phyloP scores from a whole-genome alignment of 2,113 vertebrate species.

The Menura novaehollandiae region DNA sequence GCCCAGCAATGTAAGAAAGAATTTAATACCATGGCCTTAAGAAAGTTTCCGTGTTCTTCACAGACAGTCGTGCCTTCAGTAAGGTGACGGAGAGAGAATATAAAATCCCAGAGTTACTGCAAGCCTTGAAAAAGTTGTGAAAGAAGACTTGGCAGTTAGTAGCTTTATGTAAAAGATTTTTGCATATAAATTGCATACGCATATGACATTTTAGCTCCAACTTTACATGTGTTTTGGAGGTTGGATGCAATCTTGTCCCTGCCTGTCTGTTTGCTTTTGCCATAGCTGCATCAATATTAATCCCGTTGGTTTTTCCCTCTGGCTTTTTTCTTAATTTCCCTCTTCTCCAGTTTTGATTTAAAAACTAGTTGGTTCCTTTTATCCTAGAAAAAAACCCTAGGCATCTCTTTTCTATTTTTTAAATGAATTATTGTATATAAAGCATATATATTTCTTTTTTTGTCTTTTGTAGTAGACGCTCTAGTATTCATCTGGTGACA shows the following conservation, averaged over 20 bases:
- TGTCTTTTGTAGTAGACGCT: background rate
- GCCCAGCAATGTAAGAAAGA: constrained; percentile 54
- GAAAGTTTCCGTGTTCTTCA: constrained; percentile 67
- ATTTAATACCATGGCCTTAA: constrained; percentile 68
- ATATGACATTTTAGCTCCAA: constrained; percentile 76
- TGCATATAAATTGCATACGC: constrained; percentile 79
- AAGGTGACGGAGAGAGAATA: constrained; percentile 64
- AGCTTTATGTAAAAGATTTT: constrained; percentile 68
- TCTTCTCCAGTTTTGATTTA: constrained; percentile 8
- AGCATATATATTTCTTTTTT: background rate
- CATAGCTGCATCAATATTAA: constrained; percentile 65
- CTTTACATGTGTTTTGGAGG: constrained; percentile 75
- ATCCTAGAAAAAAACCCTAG: background rate
- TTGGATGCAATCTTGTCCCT: constrained; percentile 69
- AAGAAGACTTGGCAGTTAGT: constrained; percentile 71
- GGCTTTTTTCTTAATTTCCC: constrained; percentile 27
- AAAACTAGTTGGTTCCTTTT: background rate
- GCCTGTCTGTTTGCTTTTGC: constrained; percentile 71
- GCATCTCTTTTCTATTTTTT: background rate
- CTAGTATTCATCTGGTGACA: background rate
- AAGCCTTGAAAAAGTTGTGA: constrained; percentile 44
- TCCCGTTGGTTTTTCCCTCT: constrained; percentile 55
- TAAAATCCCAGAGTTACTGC: constrained; percentile 59
- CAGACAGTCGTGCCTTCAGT: constrained; percentile 66
- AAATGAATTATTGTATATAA: background rate